A percentile compares a stretch with the other conserved stretches of the same genome.
Evolutionary conservation across 1,140 invertebrate genomes (phyloP).

Genomic region (Drosophila micromelanica): DNA sequence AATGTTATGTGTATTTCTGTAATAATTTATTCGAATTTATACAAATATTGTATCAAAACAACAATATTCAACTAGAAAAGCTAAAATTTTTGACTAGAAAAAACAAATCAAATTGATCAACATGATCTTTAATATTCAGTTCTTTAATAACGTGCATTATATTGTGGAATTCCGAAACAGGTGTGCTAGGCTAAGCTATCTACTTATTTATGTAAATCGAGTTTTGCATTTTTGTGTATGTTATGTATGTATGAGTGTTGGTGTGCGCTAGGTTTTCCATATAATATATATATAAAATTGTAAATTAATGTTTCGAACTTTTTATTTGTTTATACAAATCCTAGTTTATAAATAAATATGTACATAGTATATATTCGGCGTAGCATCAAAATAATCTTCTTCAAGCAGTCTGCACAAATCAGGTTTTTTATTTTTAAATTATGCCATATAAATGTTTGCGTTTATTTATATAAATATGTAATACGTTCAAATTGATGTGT

Average conservation of each 20-base stretch:
- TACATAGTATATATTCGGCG: not conserved
- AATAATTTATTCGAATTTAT: slow-evolving; percentile 24
- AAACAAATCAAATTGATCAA: slow-evolving; percentile 29
- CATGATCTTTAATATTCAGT: slow-evolving; percentile 2
- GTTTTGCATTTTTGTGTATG: slow-evolving; percentile 10
- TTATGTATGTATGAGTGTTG: not conserved
- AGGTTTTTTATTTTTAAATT: too few species aligned
- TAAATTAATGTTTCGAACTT: not conserved
- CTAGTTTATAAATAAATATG: not conserved
- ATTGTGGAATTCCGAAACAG: slow-evolving; percentile 2
- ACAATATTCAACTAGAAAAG: slow-evolving; percentile 4
- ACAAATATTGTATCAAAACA: slow-evolving; percentile 19
- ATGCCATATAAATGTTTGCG: not conserved
- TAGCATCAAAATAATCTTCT: too few species aligned
- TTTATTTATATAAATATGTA: not conserved
- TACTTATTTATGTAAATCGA: slow-evolving; percentile 21
- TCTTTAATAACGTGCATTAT: not conserved
- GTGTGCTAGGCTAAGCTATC: slow-evolving; percentile 7
- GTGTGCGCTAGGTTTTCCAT: not conserved
- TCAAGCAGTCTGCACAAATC: not conserved
- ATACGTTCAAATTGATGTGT: not conserved
- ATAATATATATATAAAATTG: not conserved
- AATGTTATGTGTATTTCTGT: slow-evolving; percentile 15
- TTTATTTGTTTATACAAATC: not conserved
- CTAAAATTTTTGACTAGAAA: slow-evolving; percentile 7